Evolutionary conservation across 2,888 invertebrate species (phyloP), one percentile per base, ranked within the genome.

Genomic region (Apamea sordens): DNA sequence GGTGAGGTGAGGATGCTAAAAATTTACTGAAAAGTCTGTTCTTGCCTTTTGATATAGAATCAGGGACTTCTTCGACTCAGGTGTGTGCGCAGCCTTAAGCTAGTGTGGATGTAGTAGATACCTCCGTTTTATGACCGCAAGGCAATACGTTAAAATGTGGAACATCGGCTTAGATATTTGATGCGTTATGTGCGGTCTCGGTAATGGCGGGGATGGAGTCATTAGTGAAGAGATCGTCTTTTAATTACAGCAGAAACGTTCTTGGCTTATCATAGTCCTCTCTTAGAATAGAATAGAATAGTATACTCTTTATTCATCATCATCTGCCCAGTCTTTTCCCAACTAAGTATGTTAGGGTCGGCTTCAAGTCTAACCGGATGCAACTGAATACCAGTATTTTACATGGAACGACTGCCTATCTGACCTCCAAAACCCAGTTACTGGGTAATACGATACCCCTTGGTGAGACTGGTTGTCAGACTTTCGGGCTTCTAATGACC

Each of bases 81-180:
- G 83, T 44, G 18, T 61, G 24, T 5, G 0, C 1, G 7, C 24
- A 67, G 53, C 61, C 32, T 83, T 59, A 68, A 53, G 44, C 4
- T 24, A 11, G 28, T 65, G 24, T 59, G 50, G 41, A 36, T 68
- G 24, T 47, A 36, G 71, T 61, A n/a, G 59, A 77, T 82, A 53
- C 32, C 28, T 28, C 56, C 65, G 13, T 88, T 90, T 91, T 88
- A 90, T 79, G 88, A 87, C 88, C 88, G 69, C 88, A 87, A 85
- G 86, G 85, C 79, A 71, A 79, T 73, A 76, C 74, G 84, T 88
- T 90, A 85, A 89, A 85, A 93, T 91, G 92, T 93, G 88, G 93
- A 86, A 89, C 92, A 84, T 83, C 79, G 87, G 80, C 84, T 87
- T 82, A 86, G 89, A 87, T 87, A 91, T 86, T 88, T 83, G 86